These are phyloP conservation scores for Chaetoderma sp. DNA, from an alignment of 2,888 invertebrate species.

Conservation along the genomic window DNA sequence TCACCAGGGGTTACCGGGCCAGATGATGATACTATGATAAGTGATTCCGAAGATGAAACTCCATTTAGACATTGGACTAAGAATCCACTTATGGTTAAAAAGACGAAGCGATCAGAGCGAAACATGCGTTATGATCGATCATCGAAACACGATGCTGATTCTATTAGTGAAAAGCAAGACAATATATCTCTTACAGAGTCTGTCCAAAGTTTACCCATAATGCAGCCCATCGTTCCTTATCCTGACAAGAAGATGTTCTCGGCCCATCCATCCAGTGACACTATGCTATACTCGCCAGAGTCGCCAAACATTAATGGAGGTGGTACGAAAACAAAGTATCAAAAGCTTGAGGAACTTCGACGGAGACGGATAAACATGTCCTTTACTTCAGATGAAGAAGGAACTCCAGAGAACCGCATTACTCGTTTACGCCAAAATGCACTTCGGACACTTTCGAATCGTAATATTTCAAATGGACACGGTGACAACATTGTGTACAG, in stretches of 20 bases:
- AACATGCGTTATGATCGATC: no score
- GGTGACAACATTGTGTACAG: no score
- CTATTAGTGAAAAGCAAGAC: not conserved
- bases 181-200: no score
- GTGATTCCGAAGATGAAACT: no score
- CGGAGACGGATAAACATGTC: constrained; percentile 54
- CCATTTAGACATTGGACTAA: no score
- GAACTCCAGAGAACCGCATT: constrained; percentile 52
- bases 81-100: constrained; percentile 52
- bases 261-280: constrained; percentile 1
- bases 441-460: no score
- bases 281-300: not conserved
- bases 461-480: no score
- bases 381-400: constrained; percentile 59
- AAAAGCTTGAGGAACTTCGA: constrained; percentile 57
- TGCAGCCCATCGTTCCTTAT: no score
- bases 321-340: constrained; percentile 44
- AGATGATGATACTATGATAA: no score
- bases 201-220: not conserved
- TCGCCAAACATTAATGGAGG: constrained; percentile 15
- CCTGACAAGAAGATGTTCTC: not conserved
- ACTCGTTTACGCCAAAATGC: no score
- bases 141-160: no score
- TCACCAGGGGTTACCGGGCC: no score
- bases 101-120: constrained; percentile 34